Conservation (phyloP, 2,888 invertebrate genomes). For the Pomacea canaliculata region DNA sequence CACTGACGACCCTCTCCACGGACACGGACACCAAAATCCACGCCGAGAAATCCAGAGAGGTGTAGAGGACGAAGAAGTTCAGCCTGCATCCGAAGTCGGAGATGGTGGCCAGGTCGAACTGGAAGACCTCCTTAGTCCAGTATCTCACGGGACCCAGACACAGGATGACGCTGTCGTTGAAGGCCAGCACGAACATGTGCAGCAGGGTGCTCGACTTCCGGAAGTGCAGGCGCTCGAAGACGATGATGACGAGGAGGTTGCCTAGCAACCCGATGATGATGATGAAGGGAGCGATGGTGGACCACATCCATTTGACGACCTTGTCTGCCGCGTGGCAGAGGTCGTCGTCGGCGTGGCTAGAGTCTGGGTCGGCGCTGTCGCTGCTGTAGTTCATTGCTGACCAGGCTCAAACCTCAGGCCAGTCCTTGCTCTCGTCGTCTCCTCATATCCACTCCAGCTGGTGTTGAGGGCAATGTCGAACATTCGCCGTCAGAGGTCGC, state of each 20-base stretch:
- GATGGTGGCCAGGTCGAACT: slow-evolving; percentile 6
- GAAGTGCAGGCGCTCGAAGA: slow-evolving; percentile 13
- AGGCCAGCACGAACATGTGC: slow-evolving; percentile 17
- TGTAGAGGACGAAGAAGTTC: slow-evolving; percentile 15
- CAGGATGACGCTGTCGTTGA: slow-evolving; percentile 17
- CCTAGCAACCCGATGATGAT: slow-evolving; percentile 13
- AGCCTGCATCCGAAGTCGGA: slow-evolving; percentile 16
- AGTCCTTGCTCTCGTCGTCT: too few relatives aligned
- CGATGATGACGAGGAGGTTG: slow-evolving; percentile 17
- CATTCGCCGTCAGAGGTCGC: too few relatives aligned
- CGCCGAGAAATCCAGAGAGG: slow-evolving; percentile 16
- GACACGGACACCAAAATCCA: slow-evolving; percentile 23
- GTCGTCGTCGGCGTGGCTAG: not conserved
- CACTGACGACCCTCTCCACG: slow-evolving; percentile 11
- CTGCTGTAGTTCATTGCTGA: too few relatives aligned
- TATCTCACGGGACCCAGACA: slow-evolving; percentile 5
- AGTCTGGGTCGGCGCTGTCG: not conserved
- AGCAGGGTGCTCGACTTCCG: slow-evolving; percentile 17
- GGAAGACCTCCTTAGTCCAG: slow-evolving; percentile 10
- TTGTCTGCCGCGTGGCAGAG: not conserved
- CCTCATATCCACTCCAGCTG: too few relatives aligned
- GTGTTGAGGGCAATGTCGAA: too few relatives aligned
- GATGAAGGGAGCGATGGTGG: slow-evolving; percentile 12
- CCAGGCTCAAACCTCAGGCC: too few relatives aligned
- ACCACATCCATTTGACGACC: slow-evolving; percentile 4